phyloP scores from a whole-genome alignment of 2,888 invertebrate species.

The Malacosoma neustria region DNA sequence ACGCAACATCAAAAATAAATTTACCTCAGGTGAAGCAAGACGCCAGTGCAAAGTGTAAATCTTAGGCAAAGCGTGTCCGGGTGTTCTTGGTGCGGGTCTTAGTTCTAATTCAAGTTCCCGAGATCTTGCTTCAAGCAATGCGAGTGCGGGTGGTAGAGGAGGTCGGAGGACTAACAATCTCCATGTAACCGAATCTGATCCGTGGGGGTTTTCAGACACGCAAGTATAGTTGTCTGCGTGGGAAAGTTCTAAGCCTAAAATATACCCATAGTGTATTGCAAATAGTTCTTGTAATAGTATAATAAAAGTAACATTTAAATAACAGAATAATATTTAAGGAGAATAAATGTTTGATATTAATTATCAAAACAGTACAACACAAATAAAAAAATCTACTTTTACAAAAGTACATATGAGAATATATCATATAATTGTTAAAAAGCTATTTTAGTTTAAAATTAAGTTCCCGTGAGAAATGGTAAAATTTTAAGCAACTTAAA shows the following conservation, averaged over 20 bases:
- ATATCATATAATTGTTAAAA: too few species aligned
- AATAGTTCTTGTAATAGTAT: too few species aligned
- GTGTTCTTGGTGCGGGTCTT: conserved; percentile 42
- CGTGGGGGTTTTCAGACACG: conserved; percentile 87
- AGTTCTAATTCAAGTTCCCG: conserved; percentile 58
- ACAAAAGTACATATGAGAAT: too few species aligned
- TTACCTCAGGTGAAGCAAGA: conserved; percentile 81
- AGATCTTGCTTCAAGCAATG: conserved; percentile 64
- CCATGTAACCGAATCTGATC: conserved; percentile 88
- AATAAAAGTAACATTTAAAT: too few species aligned
- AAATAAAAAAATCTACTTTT: too few species aligned
- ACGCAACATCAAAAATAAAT: too few species aligned
- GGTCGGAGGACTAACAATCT: conserved; percentile 84
- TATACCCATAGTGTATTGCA: too few species aligned
- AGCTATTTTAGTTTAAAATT: too few species aligned
- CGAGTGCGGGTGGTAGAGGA: conserved; percentile 80
- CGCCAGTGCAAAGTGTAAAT: conserved; percentile 82
- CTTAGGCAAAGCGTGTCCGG: conserved; percentile 61
- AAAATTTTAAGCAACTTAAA: neutral
- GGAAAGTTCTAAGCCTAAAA: conserved; percentile 78
- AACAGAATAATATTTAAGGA: too few species aligned
- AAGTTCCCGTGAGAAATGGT: too few species aligned
- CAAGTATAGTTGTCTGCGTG: conserved; percentile 88
- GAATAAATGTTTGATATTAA: too few species aligned
- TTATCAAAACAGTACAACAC: too few species aligned